Conservation (phyloP, 2,113 vertebrate genomes). For the Pimephales promelas region DNA sequence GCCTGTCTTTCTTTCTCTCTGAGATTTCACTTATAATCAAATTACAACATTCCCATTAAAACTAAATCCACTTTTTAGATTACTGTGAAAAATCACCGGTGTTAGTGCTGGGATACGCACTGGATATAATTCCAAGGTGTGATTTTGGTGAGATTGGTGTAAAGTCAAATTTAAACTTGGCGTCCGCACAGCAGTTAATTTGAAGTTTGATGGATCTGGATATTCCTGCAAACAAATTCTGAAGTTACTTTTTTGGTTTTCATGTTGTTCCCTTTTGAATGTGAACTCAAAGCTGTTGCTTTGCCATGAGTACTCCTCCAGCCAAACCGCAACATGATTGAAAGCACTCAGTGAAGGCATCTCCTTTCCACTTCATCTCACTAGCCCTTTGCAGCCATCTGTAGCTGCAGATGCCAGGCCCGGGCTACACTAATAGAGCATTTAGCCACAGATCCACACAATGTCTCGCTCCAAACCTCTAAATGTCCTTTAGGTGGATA, state of each 20-base stretch:
- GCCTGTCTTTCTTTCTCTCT: conserved; percentile 46
- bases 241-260: background rate
- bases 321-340: conserved; percentile 27
- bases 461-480: conserved; percentile 24
- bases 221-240: background rate
- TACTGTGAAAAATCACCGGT: conserved; percentile 42
- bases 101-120: conserved; percentile 1
- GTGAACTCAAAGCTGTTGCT: conserved; percentile 28
- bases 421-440: conserved; percentile 41
- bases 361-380: conserved; percentile 34
- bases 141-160: conserved; percentile 3
- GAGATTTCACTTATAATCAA: conserved; percentile 45
- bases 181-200: conserved; percentile 8
- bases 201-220: conserved; percentile 11
- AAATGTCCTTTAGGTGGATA: conserved; percentile 42
- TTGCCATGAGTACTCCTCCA: conserved; percentile 4
- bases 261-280: conserved; percentile 10
- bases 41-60: conserved; percentile 52
- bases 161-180: conserved; percentile 24
- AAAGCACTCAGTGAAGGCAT: conserved; percentile 34
- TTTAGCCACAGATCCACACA: conserved; percentile 42
- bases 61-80: conserved; percentile 53
- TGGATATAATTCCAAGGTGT: conserved; percentile 19
- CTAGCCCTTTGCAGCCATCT: conserved; percentile 39
- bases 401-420: conserved; percentile 35